Percentiles rank a stretch among this genome's conserved stretches.
Conservation (phyloP, 2,113 vertebrate species). For the Genyomyrus donnyi region DNA sequence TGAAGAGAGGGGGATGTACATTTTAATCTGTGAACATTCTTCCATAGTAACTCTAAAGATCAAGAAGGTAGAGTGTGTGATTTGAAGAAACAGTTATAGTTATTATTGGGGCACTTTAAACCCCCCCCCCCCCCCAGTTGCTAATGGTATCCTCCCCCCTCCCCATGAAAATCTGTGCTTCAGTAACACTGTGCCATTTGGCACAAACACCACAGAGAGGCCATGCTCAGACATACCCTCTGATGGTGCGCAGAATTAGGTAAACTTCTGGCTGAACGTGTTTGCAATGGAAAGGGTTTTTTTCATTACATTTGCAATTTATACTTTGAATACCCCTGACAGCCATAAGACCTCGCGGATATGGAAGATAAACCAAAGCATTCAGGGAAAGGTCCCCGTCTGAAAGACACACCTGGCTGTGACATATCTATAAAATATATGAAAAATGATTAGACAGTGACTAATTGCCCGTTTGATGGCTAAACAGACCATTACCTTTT, state of each 20-base stretch:
- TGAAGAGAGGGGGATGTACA: not conserved
- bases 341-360: conserved; percentile 21
- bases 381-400: conserved; percentile 35
- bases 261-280: not conserved
- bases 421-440: conserved; percentile 62
- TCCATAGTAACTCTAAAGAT: not conserved
- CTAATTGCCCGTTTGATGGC: conserved; percentile 70
- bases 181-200: not conserved
- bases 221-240: not conserved
- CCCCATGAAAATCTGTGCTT: not conserved
- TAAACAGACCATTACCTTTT: conserved; percentile 71
- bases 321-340: not conserved
- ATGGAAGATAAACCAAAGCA: conserved; percentile 30
- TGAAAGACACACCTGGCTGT: conserved; percentile 40
- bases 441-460: conserved; percentile 66
- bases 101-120: not conserved
- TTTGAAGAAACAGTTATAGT: not conserved
- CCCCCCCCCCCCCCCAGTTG: not conserved
- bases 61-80: not conserved
- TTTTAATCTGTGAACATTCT: not conserved
- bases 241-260: not conserved
- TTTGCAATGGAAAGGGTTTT: not conserved
- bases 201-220: no score
- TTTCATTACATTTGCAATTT: not conserved
- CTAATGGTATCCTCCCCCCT: no score